These are phyloP conservation scores for Holothuria glaberrima DNA, from an alignment of 35 echinoderm and acorn worm genomes.

Conservation along the genomic window DNA sequence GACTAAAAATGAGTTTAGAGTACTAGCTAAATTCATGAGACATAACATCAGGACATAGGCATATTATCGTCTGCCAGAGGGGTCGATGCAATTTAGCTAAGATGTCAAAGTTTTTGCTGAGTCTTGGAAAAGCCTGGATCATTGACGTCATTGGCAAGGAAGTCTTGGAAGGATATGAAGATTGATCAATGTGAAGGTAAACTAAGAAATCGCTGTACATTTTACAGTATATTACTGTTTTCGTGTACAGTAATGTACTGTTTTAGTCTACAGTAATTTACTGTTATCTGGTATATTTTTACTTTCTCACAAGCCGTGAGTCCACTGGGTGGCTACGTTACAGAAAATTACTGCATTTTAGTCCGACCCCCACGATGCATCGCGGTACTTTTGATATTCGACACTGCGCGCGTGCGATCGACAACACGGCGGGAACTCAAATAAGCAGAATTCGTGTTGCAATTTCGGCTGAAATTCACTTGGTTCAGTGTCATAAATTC, in stretches of 20 bases:
- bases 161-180: too few species aligned
- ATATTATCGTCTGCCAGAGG: too few species aligned
- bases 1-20: too few species aligned
- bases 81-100: too few species aligned
- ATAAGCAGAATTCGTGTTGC: not conserved
- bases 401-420: not conserved
- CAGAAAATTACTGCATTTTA: constrained; percentile 3
- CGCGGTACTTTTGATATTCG: not conserved
- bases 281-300: not conserved
- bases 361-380: not conserved
- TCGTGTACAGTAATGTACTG: not conserved
- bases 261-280: constrained; percentile 4
- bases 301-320: not conserved
- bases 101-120: too few species aligned
- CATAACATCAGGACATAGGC: too few species aligned
- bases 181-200: too few species aligned
- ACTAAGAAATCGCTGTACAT: constrained; percentile 12
- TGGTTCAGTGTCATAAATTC: constrained; percentile 1
- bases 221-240: constrained; percentile 10
- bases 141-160: too few species aligned
- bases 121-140: too few species aligned
- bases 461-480: constrained; percentile 4
- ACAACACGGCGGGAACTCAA: constrained; percentile 14
- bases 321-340: not conserved
- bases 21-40: too few species aligned